Evolutionary conservation across 2,888 invertebrate genomes (phyloP), one percentile per base, ranked within the genome.

Genomic region (Phyto melanocephala): DNA sequence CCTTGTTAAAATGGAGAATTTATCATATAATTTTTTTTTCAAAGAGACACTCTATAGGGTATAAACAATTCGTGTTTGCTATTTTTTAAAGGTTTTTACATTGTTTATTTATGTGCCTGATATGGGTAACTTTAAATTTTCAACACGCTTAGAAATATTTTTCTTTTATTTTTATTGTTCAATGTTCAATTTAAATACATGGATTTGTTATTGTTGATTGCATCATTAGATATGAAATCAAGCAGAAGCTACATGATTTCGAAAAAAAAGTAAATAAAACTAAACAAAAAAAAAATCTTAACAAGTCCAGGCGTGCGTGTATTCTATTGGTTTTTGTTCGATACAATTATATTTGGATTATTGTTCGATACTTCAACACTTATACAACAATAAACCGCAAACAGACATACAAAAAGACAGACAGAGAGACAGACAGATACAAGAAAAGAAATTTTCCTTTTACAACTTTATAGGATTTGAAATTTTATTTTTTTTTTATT

Each of bases 201-300:
- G 67, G 52, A 74, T 80, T 80, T 80, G 79, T 80, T 80, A 79
- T 75, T 75, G 60, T 79, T 76, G 82, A 82, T 82, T 78, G 79
- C 84, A 74, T 80, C 84, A 84, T 84, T 85, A 84, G 82, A 79
- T 67, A 71, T 71, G 83, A 84, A 82, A 77, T 83, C 80, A 75
- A 79, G 83, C 83, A 80, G 84, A 84, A 84, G 81, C 50, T 81
- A 82, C 78, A 80, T 35, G 72, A 75, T 68, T 71, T 67, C 15
- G 15, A 15, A 60, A 47, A 20, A 35, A 33, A 67, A 6, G 28
- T 10, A 7, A 68, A 54, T 17, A 33, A 33, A 63, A 63, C n/a
- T n/a, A n/a, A 28, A 0, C 35, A 37, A 42, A 10, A 22, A 28
- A 71, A 58, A 20, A 72, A 74, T 72, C 74, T 67, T 68, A 52